Percentiles rank a stretch among this genome's conserved stretches.
phyloP scores from a whole-genome alignment of 2,797 vertebrate genomes.

The Lutra lutra region DNA sequence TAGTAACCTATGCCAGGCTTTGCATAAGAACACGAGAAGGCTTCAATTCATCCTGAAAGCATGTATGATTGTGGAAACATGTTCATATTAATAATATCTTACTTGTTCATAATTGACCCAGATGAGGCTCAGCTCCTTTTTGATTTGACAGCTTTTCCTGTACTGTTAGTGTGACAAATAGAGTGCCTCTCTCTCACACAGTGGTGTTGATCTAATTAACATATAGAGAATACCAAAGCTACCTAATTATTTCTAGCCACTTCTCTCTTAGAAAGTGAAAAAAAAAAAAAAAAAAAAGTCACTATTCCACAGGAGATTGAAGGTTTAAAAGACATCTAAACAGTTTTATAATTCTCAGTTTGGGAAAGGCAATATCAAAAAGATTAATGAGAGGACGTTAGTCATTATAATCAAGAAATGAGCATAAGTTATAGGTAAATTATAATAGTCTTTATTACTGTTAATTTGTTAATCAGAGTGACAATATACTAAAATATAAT shows the following conservation, averaged over 20 bases:
- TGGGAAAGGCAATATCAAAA: background rate
- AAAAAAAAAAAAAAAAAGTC: background rate
- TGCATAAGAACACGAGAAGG: background rate
- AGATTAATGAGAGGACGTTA: background rate
- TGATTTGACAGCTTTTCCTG: background rate
- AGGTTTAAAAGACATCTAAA: background rate
- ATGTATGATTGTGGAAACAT: background rate
- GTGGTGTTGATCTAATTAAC: background rate
- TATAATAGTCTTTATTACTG: background rate
- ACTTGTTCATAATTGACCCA: background rate
- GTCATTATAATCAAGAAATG: background rate
- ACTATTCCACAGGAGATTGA: background rate
- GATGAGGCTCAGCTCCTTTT: background rate
- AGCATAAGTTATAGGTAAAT: background rate
- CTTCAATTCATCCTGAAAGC: background rate
- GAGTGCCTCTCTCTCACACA: background rate
- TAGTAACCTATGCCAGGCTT: background rate
- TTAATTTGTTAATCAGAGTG: slow-evolving; percentile 18
- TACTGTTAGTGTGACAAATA: background rate
- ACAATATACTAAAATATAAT: slow-evolving; percentile 16
- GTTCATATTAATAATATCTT: slow-evolving; percentile 43
- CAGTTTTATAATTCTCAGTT: slow-evolving; percentile 21
- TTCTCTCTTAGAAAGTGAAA: background rate
- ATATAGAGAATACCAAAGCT: background rate
- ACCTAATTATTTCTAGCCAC: slow-evolving; percentile 26